These are phyloP conservation scores for Nowickia ferox DNA, from an alignment of 2,888 invertebrate species.

Conservation along the genomic window DNA sequence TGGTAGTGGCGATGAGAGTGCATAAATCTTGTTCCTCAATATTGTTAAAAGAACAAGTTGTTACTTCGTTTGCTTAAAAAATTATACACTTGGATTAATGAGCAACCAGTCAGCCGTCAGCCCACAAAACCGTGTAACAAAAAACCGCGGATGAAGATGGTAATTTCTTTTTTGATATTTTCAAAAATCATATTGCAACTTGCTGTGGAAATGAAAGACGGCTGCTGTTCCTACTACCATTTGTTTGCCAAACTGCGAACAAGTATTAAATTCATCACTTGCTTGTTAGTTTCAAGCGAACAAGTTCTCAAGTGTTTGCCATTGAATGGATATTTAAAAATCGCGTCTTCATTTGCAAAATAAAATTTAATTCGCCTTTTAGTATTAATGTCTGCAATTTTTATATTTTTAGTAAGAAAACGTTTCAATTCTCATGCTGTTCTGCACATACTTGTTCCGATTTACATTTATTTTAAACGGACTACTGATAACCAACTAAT, in stretches of 20 bases:
- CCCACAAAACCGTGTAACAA: constrained; percentile 52
- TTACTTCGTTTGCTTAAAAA: constrained; percentile 74
- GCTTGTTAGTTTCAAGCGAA: constrained; percentile 79
- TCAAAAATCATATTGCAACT: constrained; percentile 33
- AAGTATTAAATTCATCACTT: constrained; percentile 80
- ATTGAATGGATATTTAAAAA: constrained; percentile 33
- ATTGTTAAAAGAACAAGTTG: constrained; percentile 59
- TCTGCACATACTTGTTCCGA: not conserved
- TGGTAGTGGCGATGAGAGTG: constrained; percentile 64
- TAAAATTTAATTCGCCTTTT: not conserved
- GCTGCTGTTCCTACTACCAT: constrained; percentile 58
- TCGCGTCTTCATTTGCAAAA: not conserved
- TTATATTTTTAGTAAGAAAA: not conserved
- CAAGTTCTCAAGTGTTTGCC: constrained; percentile 77
- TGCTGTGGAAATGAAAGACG: constrained; percentile 13
- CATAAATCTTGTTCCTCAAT: constrained; percentile 58
- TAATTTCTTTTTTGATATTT: constrained; percentile 45
- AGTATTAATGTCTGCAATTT: not conserved
- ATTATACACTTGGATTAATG: constrained; percentile 82
- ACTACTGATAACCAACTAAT: not conserved
- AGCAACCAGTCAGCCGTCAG: constrained; percentile 73
- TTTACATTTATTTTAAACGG: no score
- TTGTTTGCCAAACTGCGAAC: constrained; percentile 44
- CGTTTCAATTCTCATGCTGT: not conserved
- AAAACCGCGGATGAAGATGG: constrained; percentile 44